Percentiles rank a stretch among this genome's conserved stretches.
Evolutionary conservation across 92 coral and sea anemone species (phyloP).

Genomic region (Isaurus tuberculatus): DNA sequence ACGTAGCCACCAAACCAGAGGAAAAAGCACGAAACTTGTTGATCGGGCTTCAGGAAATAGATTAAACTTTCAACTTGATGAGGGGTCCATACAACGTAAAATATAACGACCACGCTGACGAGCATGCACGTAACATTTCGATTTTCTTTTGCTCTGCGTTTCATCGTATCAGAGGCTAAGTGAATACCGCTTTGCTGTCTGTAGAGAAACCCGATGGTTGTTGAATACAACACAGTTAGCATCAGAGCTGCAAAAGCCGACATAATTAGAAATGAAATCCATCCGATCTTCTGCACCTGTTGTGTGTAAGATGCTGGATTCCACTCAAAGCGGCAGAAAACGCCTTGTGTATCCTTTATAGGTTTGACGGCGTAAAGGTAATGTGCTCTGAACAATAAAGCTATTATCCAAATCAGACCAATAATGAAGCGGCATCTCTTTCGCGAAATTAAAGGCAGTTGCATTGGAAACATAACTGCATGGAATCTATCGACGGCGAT

Average conservation of each 20-base stretch:
- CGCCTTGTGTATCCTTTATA: neutral
- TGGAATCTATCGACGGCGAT: slow-evolving; percentile 29
- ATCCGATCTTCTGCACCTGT: neutral
- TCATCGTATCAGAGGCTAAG: slow-evolving; percentile 9
- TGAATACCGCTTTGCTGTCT: neutral
- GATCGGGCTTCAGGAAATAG: slow-evolving; percentile 6
- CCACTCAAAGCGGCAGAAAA: slow-evolving; percentile 24
- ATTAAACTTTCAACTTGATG: slow-evolving; percentile 20
- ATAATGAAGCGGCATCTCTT: neutral
- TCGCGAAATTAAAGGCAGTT: slow-evolving; percentile 27
- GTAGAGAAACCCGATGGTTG: slow-evolving; percentile 13
- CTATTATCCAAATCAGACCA: neutral
- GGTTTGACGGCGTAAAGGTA: slow-evolving; percentile 2
- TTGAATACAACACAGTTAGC: slow-evolving; percentile 15
- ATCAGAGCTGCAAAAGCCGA: slow-evolving; percentile 4
- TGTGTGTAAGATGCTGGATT: neutral
- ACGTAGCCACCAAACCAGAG: neutral
- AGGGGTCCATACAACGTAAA: slow-evolving; percentile 33
- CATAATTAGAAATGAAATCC: neutral
- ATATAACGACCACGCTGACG: slow-evolving; percentile 1
- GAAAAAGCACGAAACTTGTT: neutral
- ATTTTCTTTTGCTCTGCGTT: slow-evolving; percentile 33
- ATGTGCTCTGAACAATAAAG: neutral
- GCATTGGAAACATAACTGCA: slow-evolving; percentile 35
- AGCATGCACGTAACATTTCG: slow-evolving; percentile 27